A percentile compares a stretch with the other conserved stretches of the same genome.
Conservation (phyloP, 1,140 invertebrate genomes). For the Metopolophium dirhodum region DNA sequence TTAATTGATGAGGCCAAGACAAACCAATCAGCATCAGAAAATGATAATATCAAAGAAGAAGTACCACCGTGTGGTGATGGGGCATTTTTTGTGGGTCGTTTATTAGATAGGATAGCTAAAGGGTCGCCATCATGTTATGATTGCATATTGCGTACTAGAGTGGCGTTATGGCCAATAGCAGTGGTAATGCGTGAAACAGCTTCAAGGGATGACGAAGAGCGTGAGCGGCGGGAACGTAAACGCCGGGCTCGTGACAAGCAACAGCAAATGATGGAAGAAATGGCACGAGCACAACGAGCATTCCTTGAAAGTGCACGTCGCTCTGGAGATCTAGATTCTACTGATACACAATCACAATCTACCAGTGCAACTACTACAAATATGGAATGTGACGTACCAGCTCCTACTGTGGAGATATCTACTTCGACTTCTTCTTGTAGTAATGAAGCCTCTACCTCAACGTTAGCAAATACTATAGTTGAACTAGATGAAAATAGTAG, state of each 20-base stretch:
- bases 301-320: conserved; percentile 33
- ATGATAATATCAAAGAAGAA: background rate
- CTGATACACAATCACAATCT: background rate
- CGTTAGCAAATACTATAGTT: background rate
- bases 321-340: conserved; percentile 14
- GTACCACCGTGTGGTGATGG: background rate
- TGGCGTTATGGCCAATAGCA: background rate
- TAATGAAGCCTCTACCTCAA: background rate
- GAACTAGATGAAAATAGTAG: background rate
- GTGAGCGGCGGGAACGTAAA: conserved; percentile 20
- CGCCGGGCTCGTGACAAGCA: conserved; percentile 9
- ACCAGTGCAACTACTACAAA: conserved; percentile 60
- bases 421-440: background rate
- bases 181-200: conserved; percentile 36
- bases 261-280: conserved; percentile 31
- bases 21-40: background rate
- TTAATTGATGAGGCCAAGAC: background rate
- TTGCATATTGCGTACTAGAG: background rate
- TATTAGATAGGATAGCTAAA: conserved; percentile 8
- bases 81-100: background rate
- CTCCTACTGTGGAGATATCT: background rate
- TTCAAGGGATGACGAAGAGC: background rate
- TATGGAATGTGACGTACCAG: conserved; percentile 76
- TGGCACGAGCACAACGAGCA: conserved; percentile 1
- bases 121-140: background rate